Evolutionary conservation across 2,888 invertebrate genomes (phyloP), one percentile per base, ranked within the genome.

Genomic region (Andrena camellia): DNA sequence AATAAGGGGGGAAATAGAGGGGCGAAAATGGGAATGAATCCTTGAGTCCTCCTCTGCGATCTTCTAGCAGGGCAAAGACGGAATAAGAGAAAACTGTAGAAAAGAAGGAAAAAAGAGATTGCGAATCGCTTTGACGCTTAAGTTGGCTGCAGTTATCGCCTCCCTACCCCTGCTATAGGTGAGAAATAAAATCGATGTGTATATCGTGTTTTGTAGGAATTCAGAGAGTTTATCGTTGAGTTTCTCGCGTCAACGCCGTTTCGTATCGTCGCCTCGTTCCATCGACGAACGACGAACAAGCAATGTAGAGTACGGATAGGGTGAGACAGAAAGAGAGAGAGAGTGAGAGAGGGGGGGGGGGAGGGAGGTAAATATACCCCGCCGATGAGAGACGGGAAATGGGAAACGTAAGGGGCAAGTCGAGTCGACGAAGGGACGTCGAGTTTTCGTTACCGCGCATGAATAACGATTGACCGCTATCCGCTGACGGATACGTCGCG

Each of bases 381-480:
- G 31, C n/a, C 20, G 52, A 52, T 2, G 52, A 52, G 42, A 42
- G 17, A 42, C 4, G 42, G 42, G 42, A 42, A 42, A 5, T 42
- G 17, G 42, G 42, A 42, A 42, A 42, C 17, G 42, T 42, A 17
- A 42, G 17, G 42, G 17, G 42, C 42, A 42, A 42, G 48, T 50
- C n/a, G 59, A 59, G 60, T 23, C 57, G 67, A 69, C 35, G 68
- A 59, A 75, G 62, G 66, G 26, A 66, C 78, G 69, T 69, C 72
- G 35, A 69, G 67, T 66, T 57, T 82, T 35, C 66, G 59, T 76
- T 69, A 73, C 75, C 77, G 81, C 72, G 78, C 74, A 73, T 17
- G 81, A 87, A 87, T 81, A 82, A 79, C 71, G 62, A 82, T 71
- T 57, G 70, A 63, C 50, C 48, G 52, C 54, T 70, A 70, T 33